Base-by-base conservation (phyloP, 2,888 invertebrate genomes). In the Tipula unca region DNA sequence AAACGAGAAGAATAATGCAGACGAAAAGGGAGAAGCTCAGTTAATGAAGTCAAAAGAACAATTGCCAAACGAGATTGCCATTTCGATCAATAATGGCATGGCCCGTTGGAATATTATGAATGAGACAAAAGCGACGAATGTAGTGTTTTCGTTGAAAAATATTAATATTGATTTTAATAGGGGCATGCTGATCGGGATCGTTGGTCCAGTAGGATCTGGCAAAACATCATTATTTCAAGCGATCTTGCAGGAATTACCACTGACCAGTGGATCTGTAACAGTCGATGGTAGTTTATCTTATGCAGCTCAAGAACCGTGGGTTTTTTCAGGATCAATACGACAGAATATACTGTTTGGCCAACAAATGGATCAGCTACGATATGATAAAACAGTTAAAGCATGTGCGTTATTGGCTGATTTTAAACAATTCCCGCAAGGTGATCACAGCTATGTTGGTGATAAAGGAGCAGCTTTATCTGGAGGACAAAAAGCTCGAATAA, bases 291-390 rank as follows among this genome's bases (percentile, higher is more conserved):
- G 89, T 42, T 86, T 94, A n/a, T 94, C 95, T 32, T 97, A 97
- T 89, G 95, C 96, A 0, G 93, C 95, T 87, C 97, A 97, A 90
- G 96, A 97, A 89, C 93, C 97, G 5, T 98, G 97, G 97, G 93
- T 95, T 0, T 95, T 95, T 89, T 94, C 94, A 0, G 93, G 94
- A 20, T 94, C 95, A 0, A 93, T 98, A 0, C 91, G 95, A 85
- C 96, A 97, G 89, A 98, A 98, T 90, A 96, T 98, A 88, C 90
- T 95, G 14, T 97, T 98, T 89, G 97, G 97, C 20, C 29, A 82
- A 32, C 20, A 85, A 32, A 25, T 86, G 85, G 88, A 90, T 84
- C 88, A 89, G 86, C 86, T 88, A 5, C 88, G 88, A 6, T 92
- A 92, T 87, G 88, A 89, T 48, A 86, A 88, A 39, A 90, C 92